Evolutionary conservation across 2,113 vertebrate species (phyloP).

Genomic region (Acrocephalus kingi): DNA sequence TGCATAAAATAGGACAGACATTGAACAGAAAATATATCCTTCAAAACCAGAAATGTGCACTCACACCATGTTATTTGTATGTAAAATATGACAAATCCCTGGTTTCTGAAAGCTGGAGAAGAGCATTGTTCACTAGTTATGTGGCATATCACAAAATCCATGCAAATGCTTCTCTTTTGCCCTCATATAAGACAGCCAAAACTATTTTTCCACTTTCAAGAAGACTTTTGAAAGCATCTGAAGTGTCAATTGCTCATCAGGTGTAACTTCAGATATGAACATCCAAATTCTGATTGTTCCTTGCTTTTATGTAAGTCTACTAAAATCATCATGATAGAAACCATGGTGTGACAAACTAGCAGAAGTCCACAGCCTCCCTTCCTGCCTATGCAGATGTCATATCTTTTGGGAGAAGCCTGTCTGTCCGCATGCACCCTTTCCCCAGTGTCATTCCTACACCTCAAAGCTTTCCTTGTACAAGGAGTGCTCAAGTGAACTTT

Average conservation of each 20-base stretch:
- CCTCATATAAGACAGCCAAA: neutral
- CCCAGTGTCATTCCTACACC: accelerated
- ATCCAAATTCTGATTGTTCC: neutral
- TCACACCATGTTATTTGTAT: neutral
- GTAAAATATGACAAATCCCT: neutral
- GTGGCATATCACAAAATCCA: neutral
- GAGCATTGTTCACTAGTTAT: neutral
- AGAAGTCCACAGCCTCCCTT: neutral
- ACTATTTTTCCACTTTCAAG: neutral
- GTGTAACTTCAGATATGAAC: neutral
- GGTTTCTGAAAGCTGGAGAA: neutral
- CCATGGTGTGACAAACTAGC: neutral
- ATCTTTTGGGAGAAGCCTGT: neutral
- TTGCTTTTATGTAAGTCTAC: neutral
- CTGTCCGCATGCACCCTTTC: neutral
- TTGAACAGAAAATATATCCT: neutral
- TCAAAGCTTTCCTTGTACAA: neutral
- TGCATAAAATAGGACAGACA: neutral
- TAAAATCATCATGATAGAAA: neutral
- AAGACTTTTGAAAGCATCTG: neutral
- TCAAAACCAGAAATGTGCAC: neutral
- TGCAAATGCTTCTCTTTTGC: neutral
- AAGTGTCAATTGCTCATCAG: neutral
- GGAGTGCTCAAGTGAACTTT: neutral
- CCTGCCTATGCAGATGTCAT: neutral